Evolutionary conservation across 2,797 vertebrate genomes (phyloP).

Genomic region (Epinephelus awoara): DNA sequence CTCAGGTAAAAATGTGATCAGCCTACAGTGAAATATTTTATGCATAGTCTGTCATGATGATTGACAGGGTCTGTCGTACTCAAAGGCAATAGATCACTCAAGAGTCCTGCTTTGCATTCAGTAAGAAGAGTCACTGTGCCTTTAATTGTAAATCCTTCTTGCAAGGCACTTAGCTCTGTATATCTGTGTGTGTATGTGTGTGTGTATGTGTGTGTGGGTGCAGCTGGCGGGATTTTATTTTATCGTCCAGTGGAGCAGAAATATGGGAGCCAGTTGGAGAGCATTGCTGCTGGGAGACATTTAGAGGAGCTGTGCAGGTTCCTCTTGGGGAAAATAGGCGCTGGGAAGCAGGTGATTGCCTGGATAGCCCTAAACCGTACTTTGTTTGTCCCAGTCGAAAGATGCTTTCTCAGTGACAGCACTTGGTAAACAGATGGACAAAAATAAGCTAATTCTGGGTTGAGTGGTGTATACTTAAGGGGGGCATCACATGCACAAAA

Average conservation of each 20-base stretch:
- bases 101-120: constrained; percentile 65
- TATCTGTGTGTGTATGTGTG: constrained; percentile 24
- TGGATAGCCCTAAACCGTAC: constrained; percentile 60
- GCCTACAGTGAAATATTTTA: constrained; percentile 37
- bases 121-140: constrained; percentile 45
- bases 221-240: constrained; percentile 80
- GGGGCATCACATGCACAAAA: background rate
- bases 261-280: constrained; percentile 80
- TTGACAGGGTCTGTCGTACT: constrained; percentile 57
- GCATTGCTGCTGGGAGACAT: constrained; percentile 76
- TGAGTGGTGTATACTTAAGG: constrained; percentile 3
- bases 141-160: constrained; percentile 78
- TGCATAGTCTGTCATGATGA: constrained; percentile 46
- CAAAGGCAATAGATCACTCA: constrained; percentile 59
- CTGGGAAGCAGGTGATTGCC: constrained; percentile 75
- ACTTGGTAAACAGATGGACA: constrained; percentile 36
- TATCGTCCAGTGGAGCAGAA: constrained; percentile 86
- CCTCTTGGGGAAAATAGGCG: constrained; percentile 72
- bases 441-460: constrained; percentile 35
- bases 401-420: constrained; percentile 30
- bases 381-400: constrained; percentile 54
- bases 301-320: constrained; percentile 76
- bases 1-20: constrained; percentile 26
- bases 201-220: constrained; percentile 14
- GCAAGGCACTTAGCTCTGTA: constrained; percentile 59